Conservation (phyloP, 2,888 invertebrate species). For the Acleris cristana region DNA sequence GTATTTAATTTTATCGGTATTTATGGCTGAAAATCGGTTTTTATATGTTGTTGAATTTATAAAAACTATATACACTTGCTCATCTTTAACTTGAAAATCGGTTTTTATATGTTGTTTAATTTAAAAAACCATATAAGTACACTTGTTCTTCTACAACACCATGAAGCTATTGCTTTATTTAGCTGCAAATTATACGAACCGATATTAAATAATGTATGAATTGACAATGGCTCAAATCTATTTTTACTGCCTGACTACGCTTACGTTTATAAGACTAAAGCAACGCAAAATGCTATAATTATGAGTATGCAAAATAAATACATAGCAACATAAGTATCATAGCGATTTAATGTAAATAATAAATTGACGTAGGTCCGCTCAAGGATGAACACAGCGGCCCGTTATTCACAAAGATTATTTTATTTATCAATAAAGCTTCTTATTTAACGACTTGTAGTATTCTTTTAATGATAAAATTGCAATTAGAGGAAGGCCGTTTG, state of each 20-base stretch:
- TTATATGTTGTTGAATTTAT: too few relatives aligned
- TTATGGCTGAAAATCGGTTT: too few relatives aligned
- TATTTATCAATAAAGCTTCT: constrained; percentile 13
- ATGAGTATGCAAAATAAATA: constrained; percentile 11
- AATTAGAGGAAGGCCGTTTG: constrained; percentile 13
- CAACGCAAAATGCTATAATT: not conserved
- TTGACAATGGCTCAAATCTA: too few relatives aligned
- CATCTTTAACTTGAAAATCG: too few relatives aligned
- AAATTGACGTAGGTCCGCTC: constrained; percentile 17
- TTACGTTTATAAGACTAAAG: not conserved
- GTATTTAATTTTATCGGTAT: not conserved
- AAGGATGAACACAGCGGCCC: constrained; percentile 9
- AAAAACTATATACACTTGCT: too few relatives aligned
- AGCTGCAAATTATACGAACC: too few relatives aligned
- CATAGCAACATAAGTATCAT: not conserved
- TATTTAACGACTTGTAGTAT: constrained; percentile 4
- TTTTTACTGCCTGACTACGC: too few relatives aligned
- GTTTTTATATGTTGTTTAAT: too few relatives aligned
- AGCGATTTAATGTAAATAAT: constrained; percentile 1
- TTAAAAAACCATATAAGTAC: too few relatives aligned
- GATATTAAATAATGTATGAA: too few relatives aligned
- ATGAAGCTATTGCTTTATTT: too few relatives aligned
- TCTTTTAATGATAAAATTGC: constrained; percentile 10
- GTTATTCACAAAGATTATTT: constrained; percentile 7
- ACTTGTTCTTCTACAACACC: too few relatives aligned